Percentiles rank a stretch among this genome's conserved stretches.
Evolutionary conservation across 2,797 vertebrate genomes (phyloP).

Genomic region (Myotis myotis): DNA sequence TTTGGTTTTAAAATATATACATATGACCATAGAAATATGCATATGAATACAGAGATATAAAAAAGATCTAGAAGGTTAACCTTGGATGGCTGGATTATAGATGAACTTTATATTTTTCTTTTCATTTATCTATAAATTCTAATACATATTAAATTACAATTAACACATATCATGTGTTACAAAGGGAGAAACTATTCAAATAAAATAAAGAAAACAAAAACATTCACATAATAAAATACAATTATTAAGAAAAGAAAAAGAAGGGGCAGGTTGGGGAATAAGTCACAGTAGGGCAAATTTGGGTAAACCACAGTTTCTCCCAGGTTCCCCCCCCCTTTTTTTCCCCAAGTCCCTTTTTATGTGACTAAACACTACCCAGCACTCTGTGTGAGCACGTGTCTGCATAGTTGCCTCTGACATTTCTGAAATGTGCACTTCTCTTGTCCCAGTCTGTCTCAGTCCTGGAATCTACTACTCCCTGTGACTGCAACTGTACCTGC

Average conservation of each 20-base stretch:
- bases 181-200: slow-evolving; percentile 28
- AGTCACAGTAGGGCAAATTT: not conserved
- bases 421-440: not conserved
- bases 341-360: not conserved
- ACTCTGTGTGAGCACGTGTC: not conserved
- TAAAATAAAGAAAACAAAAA: slow-evolving; percentile 44
- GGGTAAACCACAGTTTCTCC: not conserved
- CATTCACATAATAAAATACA: not conserved
- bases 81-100: not conserved
- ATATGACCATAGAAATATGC: not conserved
- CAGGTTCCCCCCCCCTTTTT: not conserved
- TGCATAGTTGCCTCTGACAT: not conserved
- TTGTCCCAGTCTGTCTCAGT: not conserved
- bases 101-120: not conserved
- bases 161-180: not conserved
- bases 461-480: not conserved
- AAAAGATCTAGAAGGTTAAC: not conserved
- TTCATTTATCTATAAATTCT: not conserved
- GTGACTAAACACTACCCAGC: not conserved
- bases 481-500: not conserved
- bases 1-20: not conserved
- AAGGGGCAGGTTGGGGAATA: not conserved
- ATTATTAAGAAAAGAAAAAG: slow-evolving; percentile 2
- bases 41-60: not conserved
- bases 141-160: not conserved